These are phyloP conservation scores for Phthorimaea operculella DNA, from an alignment of 1,140 invertebrate genomes.

Conservation along the genomic window DNA sequence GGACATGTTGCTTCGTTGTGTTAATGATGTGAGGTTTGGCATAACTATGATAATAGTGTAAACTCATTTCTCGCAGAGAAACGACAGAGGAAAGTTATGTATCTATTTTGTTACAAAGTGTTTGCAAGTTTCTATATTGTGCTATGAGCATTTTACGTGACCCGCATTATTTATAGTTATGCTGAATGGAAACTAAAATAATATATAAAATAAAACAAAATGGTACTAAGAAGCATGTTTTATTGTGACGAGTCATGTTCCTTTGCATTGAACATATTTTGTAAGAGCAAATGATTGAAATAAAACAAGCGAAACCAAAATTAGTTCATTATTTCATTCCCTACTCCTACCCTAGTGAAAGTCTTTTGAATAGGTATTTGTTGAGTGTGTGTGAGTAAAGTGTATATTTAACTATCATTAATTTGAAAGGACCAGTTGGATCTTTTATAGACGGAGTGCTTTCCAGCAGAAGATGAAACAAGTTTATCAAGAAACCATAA, in stretches of 20 bases:
- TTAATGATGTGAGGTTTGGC: constrained; percentile 64
- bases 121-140: constrained; percentile 69
- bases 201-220: constrained; percentile 67
- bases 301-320: constrained; percentile 68
- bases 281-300: constrained; percentile 69
- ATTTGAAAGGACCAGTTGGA: no score
- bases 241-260: constrained; percentile 69
- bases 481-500: no score
- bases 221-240: constrained; percentile 69
- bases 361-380: no score
- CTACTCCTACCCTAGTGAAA: no score
- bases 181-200: constrained; percentile 67
- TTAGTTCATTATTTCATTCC: constrained; percentile 16
- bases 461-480: no score
- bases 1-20: constrained; percentile 69
- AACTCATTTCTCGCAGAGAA: constrained; percentile 63
- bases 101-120: constrained; percentile 71
- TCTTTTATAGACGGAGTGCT: no score
- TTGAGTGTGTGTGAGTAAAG: no score
- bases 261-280: constrained; percentile 70
- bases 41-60: constrained; percentile 67
- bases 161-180: constrained; percentile 69
- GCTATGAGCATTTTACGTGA: constrained; percentile 69
- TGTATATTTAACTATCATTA: no score
- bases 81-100: constrained; percentile 64